Base-by-base conservation (phyloP, 2,888 invertebrate species). In the Mesorhabditis spiculigera region DNA sequence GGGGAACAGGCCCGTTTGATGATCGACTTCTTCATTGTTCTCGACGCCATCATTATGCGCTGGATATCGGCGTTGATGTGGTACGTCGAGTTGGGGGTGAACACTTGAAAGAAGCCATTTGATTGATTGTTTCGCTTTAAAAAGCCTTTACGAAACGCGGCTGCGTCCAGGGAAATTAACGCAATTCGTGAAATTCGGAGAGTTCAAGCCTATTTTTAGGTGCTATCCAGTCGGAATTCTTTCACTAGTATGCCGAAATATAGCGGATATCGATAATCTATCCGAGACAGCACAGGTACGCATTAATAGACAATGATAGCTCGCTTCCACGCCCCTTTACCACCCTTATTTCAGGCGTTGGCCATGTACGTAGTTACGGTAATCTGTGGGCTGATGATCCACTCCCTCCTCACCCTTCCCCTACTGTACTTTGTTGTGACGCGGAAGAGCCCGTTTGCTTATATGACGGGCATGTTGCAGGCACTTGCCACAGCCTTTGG, bases 401-500 rank as follows among this genome's bases (percentile, higher is more conserved):
- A 97, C 85, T 95, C 95, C 6, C 92, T 96, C 82, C 91, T 95
- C 42, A 91, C 95, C 0, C 89, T 97, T 66, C 94, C 95, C 5
- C 86, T 92, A 5, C 89, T 97, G 66, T 97, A 92, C 88, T 92
- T 93, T 79, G 81, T 93, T 75, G 90, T 91, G 62, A 92, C 84
- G 5, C 86, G 83, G 63, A 91, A 91, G 75, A 81, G 78, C 28
- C 85, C 85, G 6, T 86, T 85, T 70, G 78, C 81, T 28, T 85
- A 81, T 69, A 82, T 85, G 80, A 85, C 84, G 5, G 85, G 84
- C 61, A 91, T 94, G 90, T 91, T 93, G 5, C 93, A 94, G 84
- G 95, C 95, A 28, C 89, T 95, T 87, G 93, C 93, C 4, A 96
- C 95, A 0, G 95, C 95, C 62, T 96, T 96, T 86, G 95, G 95